These are phyloP conservation scores for Caloenas nicobarica DNA, from an alignment of 2,113 vertebrate genomes.

Conservation along the genomic window DNA sequence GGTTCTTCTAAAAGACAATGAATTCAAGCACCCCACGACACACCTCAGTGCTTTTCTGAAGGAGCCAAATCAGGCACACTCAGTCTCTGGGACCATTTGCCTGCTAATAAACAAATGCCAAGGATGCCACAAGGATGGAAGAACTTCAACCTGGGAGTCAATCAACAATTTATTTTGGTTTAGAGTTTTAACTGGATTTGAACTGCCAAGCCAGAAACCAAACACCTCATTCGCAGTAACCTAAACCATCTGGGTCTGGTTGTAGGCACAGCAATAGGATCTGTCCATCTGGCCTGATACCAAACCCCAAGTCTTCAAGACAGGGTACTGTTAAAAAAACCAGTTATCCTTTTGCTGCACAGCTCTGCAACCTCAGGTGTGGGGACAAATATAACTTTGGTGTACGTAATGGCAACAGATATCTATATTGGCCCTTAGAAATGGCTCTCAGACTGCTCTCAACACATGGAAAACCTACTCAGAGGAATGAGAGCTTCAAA, in stretches of 20 bases:
- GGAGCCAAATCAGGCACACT: background rate
- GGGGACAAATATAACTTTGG: background rate
- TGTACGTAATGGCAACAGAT: background rate
- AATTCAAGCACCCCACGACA: background rate
- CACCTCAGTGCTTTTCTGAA: background rate
- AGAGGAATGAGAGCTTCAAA: background rate
- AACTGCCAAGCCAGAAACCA: background rate
- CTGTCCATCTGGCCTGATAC: background rate
- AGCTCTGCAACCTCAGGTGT: background rate
- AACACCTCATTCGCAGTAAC: background rate
- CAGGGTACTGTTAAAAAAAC: background rate
- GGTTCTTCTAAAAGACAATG: background rate
- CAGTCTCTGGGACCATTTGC: background rate
- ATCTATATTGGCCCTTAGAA: background rate
- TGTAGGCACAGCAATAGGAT: background rate
- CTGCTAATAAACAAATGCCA: background rate
- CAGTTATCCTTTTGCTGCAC: background rate
- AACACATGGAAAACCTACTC: background rate
- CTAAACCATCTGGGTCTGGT: background rate
- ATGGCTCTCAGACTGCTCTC: background rate
- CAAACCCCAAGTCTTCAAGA: background rate
- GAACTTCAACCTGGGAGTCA: background rate
- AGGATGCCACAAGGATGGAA: background rate
- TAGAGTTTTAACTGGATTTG: background rate
- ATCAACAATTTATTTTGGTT: background rate